Evolutionary conservation across 2,888 invertebrate species (phyloP).

Genomic region (Andrena fulva): DNA sequence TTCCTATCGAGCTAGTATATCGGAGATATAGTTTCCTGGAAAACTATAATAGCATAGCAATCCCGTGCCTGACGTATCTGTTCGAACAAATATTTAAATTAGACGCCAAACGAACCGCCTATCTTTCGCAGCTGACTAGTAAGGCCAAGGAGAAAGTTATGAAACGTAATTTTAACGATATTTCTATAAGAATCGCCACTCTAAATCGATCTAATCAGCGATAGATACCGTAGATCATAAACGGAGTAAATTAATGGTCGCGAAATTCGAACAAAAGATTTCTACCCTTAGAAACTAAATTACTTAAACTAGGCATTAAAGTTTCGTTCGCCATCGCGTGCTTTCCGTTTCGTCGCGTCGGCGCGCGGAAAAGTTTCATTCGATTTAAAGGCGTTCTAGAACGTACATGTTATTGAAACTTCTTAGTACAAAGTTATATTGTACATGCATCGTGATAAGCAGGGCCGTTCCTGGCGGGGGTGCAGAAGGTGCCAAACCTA

Average conservation of each 20-base stretch:
- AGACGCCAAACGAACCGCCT: background rate
- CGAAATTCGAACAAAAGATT: background rate
- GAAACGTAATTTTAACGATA: background rate
- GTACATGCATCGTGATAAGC: slow-evolving; percentile 58
- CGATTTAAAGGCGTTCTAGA: background rate
- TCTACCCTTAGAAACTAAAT: background rate
- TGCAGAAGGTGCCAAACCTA: too few relatives aligned
- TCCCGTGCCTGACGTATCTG: background rate
- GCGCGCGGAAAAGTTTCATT: too few relatives aligned
- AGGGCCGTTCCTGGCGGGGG: too few relatives aligned
- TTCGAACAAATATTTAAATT: slow-evolving; percentile 2
- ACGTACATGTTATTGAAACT: slow-evolving; percentile 9
- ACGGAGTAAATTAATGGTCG: background rate
- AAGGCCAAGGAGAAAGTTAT: slow-evolving; percentile 10
- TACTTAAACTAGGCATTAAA: background rate
- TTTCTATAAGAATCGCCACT: background rate
- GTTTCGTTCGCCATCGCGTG: background rate
- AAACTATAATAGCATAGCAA: background rate
- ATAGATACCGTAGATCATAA: background rate
- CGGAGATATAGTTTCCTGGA: background rate
- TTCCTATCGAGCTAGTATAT: background rate
- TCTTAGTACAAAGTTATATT: slow-evolving; percentile 31
- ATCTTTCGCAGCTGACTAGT: slow-evolving; percentile 5
- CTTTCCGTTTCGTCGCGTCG: background rate
- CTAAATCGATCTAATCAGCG: background rate